Base-by-base conservation (phyloP, 2,797 vertebrate species). In the Anas acuta region DNA sequence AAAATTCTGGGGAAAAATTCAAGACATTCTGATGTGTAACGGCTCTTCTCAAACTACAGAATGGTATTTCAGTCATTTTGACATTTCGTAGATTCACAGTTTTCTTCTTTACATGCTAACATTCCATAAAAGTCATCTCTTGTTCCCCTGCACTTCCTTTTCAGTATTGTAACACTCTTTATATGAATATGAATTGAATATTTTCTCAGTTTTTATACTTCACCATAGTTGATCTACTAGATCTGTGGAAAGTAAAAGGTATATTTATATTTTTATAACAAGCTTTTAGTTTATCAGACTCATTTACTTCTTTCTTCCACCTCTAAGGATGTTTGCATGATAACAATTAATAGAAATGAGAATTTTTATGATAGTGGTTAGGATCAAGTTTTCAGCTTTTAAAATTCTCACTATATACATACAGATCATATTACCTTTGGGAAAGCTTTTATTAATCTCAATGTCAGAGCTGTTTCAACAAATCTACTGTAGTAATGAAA, bases 401-500 rank as follows among this genome's bases (percentile, higher is more conserved):
- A 96, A 93, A 95, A 96, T 96, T 97, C 94, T 95, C 66, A 79
- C 87, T 96, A 80, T 94, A 94, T 95, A 76, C 17, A 61, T 86
- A 89, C 15, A 49, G 95, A 96, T 96, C 92, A 62, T 90, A 95
- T 97, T 97, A 97, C 96, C 94, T 96, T 94, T 89, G 97, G 95
- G 95, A 96, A 92, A 96, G 85, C 79, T 93, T 96, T 97, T 97
- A 97, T 97, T 97, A 97, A 97, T 97, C 95, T 97, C 94, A 82
- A n/a, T 35, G 43, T 97, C 95, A 96, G 93, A 96, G 86, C 95
- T 97, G 85, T 97, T 98, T 97, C 97, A 98, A 97, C 97, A 98
- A 97, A 97, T 97, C 97, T 97, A 94, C 96, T 93, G 85, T 96
- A 98, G 96, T 97, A 98, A 98, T 97, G 97, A 97, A 98, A 98